Conservation (phyloP, 1,140 invertebrate species). For the Proctacanthus coquilletti region DNA sequence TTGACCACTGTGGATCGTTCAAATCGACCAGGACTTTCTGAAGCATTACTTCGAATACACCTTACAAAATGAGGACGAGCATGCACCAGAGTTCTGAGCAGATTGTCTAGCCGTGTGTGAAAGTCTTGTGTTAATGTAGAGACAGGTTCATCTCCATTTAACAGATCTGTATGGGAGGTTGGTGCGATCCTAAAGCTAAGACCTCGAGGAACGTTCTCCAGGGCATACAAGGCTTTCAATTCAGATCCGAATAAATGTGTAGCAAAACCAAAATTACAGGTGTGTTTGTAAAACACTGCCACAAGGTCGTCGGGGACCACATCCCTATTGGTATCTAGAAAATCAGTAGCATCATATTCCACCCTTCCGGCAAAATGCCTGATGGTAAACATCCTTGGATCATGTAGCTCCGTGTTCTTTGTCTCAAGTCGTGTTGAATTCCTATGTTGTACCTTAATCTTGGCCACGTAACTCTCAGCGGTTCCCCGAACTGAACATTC, state of each 20-base stretch:
- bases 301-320: slow-evolving; percentile 83
- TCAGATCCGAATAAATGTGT: slow-evolving; percentile 88
- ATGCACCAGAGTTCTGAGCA: slow-evolving; percentile 78
- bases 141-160: slow-evolving; percentile 75
- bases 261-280: slow-evolving; percentile 88
- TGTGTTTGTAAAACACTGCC: slow-evolving; percentile 81
- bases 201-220: slow-evolving; percentile 65
- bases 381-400: slow-evolving; percentile 73
- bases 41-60: slow-evolving; percentile 73
- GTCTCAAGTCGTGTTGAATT: slow-evolving; percentile 45
- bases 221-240: slow-evolving; percentile 68
- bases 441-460: slow-evolving; percentile 72
- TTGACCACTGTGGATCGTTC: slow-evolving; percentile 62
- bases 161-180: slow-evolving; percentile 72
- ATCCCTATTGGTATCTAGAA: slow-evolving; percentile 84
- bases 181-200: slow-evolving; percentile 80
- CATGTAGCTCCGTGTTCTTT: slow-evolving; percentile 40
- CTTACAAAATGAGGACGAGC: slow-evolving; percentile 87
- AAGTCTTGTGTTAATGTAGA: slow-evolving; percentile 90
- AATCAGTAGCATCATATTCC: slow-evolving; percentile 76
- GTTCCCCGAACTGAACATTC: slow-evolving; percentile 77
- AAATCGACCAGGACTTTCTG: slow-evolving; percentile 60
- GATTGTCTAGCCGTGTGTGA: slow-evolving; percentile 80
- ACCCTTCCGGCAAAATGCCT: slow-evolving; percentile 84
- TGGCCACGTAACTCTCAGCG: slow-evolving; percentile 75